These are phyloP conservation scores for Eclectus roratus DNA, from an alignment of 2,113 vertebrate species.

Conservation along the genomic window DNA sequence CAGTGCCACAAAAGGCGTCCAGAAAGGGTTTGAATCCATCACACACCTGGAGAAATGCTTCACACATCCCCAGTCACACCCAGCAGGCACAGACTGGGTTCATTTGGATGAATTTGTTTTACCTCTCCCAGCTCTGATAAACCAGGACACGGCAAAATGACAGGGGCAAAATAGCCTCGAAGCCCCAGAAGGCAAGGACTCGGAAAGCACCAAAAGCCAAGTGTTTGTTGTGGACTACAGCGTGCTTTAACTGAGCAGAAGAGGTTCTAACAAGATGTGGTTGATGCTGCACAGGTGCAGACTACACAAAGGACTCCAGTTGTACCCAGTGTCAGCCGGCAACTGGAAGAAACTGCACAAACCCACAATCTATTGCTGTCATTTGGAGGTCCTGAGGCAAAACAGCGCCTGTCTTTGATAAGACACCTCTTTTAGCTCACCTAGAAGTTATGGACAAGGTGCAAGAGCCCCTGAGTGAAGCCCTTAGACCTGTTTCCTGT, in stretches of 20 bases:
- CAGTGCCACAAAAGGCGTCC: not conserved
- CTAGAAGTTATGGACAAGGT: not conserved
- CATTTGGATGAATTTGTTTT: not conserved
- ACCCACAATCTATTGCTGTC: not conserved
- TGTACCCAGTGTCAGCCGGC: fast-evolving
- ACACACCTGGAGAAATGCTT: not conserved
- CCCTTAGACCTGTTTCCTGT: not conserved
- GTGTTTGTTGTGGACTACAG: not conserved
- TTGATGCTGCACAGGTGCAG: not conserved
- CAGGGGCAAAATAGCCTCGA: not conserved
- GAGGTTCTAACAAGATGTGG: not conserved
- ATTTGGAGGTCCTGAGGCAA: not conserved
- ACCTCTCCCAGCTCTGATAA: not conserved
- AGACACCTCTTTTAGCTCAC: fast-evolving
- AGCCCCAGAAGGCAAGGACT: not conserved
- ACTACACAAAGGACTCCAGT: not conserved
- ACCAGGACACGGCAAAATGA: not conserved
- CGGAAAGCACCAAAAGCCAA: not conserved
- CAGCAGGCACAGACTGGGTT: not conserved
- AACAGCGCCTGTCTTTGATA: fast-evolving
- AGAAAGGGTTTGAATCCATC: not conserved
- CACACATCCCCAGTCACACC: not conserved
- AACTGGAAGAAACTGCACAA: not conserved
- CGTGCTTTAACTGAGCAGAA: not conserved
- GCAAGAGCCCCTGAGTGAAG: not conserved